These are phyloP conservation scores for Pristionchus pacificus DNA, from an alignment of 1,140 invertebrate genomes.

Conservation along the genomic window DNA sequence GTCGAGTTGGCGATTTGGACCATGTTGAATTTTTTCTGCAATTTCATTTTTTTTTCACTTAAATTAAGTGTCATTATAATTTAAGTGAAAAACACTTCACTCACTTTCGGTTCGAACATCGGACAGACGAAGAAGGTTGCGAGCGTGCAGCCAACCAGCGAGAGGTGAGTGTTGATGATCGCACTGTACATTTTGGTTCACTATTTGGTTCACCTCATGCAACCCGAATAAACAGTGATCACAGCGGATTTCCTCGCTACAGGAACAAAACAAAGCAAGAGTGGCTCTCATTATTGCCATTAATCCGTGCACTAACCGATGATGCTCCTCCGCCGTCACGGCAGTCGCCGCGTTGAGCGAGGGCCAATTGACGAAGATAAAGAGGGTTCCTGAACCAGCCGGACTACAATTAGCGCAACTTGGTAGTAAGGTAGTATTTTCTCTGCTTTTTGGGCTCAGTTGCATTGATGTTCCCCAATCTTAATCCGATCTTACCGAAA, in stretches of 20 bases:
- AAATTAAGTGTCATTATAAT: conserved; percentile 29
- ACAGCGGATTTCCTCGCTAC: too few relatives aligned
- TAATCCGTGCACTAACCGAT: too few relatives aligned
- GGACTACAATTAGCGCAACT: too few relatives aligned
- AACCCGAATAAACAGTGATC: too few relatives aligned
- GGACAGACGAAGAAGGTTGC: conserved; percentile 67
- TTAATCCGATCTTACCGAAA: too few relatives aligned
- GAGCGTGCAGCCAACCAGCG: conserved; percentile 60
- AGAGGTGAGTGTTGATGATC: conserved; percentile 62
- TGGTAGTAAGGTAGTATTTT: too few relatives aligned
- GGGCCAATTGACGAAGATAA: conserved; percentile 63
- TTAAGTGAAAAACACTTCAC: conserved; percentile 58
- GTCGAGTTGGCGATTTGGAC: conserved; percentile 63
- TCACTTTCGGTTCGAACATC: conserved; percentile 71
- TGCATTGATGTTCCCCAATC: too few relatives aligned
- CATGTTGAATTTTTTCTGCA: conserved; percentile 51
- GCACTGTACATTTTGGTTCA: conserved; percentile 75
- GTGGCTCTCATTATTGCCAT: too few relatives aligned
- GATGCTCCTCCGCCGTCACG: conserved; percentile 43
- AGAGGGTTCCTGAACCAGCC: conserved; percentile 61
- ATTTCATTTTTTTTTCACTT: conserved; percentile 36
- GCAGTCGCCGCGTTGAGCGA: conserved; percentile 61
- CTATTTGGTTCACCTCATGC: too few relatives aligned
- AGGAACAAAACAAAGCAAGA: too few relatives aligned
- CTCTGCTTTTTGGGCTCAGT: too few relatives aligned